phyloP scores from a whole-genome alignment of 2,113 vertebrate species.

The Dolichotis patagonum region DNA sequence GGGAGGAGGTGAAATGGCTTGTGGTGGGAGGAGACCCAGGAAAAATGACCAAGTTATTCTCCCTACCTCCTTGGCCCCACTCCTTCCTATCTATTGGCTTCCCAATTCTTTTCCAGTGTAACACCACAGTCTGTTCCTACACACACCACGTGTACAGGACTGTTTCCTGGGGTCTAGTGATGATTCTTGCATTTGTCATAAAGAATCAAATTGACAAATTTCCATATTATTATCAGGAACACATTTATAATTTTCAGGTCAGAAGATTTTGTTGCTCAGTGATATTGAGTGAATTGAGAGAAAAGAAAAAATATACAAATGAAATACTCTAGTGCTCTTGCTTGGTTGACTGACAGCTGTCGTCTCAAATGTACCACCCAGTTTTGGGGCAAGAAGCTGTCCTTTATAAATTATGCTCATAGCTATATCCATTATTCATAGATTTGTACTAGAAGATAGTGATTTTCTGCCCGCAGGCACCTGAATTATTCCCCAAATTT shows the following conservation, averaged over 20 bases:
- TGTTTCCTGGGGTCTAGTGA: not conserved
- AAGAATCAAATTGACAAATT: conserved; percentile 17
- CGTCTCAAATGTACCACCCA: not conserved
- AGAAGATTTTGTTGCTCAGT: not conserved
- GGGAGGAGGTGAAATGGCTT: not conserved
- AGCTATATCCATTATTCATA: conserved; percentile 46
- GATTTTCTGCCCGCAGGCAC: conserved; percentile 26
- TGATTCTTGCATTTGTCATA: not conserved
- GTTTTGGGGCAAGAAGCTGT: not conserved
- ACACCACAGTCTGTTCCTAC: not conserved
- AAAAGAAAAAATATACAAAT: not conserved
- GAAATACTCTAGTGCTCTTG: not conserved
- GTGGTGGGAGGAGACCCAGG: not conserved
- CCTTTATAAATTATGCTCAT: conserved; percentile 41
- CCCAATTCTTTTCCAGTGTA: not conserved
- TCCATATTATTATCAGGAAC: not conserved
- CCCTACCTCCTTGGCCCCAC: not conserved
- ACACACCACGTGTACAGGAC: not conserved
- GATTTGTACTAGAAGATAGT: not conserved
- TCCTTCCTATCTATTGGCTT: not conserved
- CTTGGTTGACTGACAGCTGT: conserved; percentile 23
- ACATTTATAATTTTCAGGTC: conserved; percentile 14
- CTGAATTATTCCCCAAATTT: conserved; percentile 30
- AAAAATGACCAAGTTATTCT: not conserved
- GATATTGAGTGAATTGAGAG: not conserved